phyloP scores from a whole-genome alignment of 1,140 invertebrate species.

The Caenorhabditis latens region DNA sequence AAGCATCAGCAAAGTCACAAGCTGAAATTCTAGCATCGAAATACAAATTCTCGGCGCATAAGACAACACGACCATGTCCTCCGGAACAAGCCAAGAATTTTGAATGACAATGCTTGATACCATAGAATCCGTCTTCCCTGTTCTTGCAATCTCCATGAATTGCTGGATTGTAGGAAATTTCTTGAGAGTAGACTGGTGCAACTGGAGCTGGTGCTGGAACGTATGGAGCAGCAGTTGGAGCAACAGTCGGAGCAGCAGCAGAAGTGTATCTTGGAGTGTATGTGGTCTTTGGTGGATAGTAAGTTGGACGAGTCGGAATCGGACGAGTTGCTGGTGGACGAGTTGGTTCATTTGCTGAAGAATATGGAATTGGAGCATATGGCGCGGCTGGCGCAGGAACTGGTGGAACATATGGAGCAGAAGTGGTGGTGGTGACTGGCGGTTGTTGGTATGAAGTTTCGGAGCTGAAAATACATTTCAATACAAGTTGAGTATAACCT shows the following conservation, averaged over 20 bases:
- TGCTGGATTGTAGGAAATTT: background rate
- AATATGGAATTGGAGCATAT: too few species aligned
- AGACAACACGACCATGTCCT: background rate
- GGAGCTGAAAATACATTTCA: background rate
- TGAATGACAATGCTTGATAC: background rate
- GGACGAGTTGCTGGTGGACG: background rate
- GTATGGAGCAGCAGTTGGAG: background rate
- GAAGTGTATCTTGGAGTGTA: background rate
- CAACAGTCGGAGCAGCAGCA: background rate
- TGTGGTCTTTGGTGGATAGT: too few species aligned
- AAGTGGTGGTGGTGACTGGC: background rate
- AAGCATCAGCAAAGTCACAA: background rate
- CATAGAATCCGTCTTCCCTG: background rate
- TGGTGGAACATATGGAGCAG: background rate
- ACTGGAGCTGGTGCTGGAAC: background rate
- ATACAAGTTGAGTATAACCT: background rate
- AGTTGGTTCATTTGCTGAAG: too few species aligned
- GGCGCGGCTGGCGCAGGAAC: background rate
- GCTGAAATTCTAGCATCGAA: background rate
- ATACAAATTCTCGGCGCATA: background rate
- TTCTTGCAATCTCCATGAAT: slow-evolving; percentile 9
- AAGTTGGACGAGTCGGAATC: too few species aligned
- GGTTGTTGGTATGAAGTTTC: background rate
- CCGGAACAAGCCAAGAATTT: background rate
- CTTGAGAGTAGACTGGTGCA: background rate